Base-by-base conservation (phyloP, 2,797 vertebrate genomes). In the Myotis findleyi region DNA sequence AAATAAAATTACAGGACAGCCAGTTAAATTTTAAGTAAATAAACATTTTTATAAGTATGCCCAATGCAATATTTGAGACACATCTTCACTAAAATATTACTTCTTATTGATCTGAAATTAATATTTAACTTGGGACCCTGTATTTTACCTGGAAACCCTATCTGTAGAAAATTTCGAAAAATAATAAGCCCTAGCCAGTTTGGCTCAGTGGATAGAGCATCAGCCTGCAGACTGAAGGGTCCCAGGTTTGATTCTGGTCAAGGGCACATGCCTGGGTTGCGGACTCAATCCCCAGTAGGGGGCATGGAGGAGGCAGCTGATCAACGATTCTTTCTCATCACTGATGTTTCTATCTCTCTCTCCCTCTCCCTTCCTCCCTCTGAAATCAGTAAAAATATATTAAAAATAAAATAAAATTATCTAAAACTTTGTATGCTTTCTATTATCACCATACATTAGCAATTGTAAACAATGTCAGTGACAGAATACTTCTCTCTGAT, bases 11-110 rank as follows among this genome's bases (percentile, higher is more conserved):
- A 87, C 0, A 83, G 44, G 36, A 68, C 3, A 14, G 5, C 12
- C 1, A 75, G 36, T 57, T 72, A 72, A 82, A 64, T 94, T 94
- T 89, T 36, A 80, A 25, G 83, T n/a, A n/a, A 73, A 87, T 75
- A 64, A 83, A 3, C 3, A 7, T 18, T 77, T 75, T 69, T 55
- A 38, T 57, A 87, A 64, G 23, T 68, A 71, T n/a, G 23, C 3
- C 30, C 41, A 6, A 49, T 62, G 66, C 1, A 87, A 23, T 96
- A 66, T 94, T 16, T 17, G 47, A 18, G 30, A 71, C n/a, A 62
- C 66, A 64, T 7, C 6, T 38, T n/a, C 14, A 80, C 38, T 38
- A 64, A 89, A 69, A 64, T 9, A 44, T 30, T 41, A 23, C 62
- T 44, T 91, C 27, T 38, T 75, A 6, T 73, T 87, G 64, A n/a